phyloP scores from a whole-genome alignment of 2,113 vertebrate genomes.

The Panthera uncia region DNA sequence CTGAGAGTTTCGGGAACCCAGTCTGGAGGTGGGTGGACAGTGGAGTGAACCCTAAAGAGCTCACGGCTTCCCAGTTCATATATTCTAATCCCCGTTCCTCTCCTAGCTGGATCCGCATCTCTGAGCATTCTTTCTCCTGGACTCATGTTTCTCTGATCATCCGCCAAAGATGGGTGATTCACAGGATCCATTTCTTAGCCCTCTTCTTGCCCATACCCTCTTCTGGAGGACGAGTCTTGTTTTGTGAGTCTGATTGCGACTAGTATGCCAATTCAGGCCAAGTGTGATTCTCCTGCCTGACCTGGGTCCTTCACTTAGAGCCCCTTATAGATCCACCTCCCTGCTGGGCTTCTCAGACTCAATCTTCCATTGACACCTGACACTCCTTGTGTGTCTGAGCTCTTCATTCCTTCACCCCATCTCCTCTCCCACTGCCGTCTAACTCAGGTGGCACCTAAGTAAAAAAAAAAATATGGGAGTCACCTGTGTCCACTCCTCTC shows the following conservation, averaged over 20 bases:
- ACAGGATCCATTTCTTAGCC: background rate
- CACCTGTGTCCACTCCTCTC: background rate
- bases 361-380: background rate
- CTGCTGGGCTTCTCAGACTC: background rate
- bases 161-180: background rate
- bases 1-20: background rate
- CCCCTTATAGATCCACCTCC: rapidly evolving
- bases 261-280: background rate
- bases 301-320: background rate
- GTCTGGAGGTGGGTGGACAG: rapidly evolving
- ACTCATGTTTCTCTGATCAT: background rate
- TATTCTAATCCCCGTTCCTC: rapidly evolving
- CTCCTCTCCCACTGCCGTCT: background rate
- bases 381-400: rapidly evolving
- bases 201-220: background rate
- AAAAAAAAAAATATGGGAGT: background rate
- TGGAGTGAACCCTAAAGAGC: background rate
- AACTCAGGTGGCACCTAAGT: background rate
- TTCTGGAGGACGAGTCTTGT: background rate
- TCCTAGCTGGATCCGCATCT: too few relatives aligned
- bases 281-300: background rate
- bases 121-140: rapidly evolving
- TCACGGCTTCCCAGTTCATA: rapidly evolving
- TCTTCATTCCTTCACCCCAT: too few relatives aligned
- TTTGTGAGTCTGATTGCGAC: background rate